Percentiles rank a stretch among this genome's conserved stretches.
These are phyloP conservation scores for Amphipyra berbera DNA, from an alignment of 2,888 invertebrate species.

Conservation along the genomic window DNA sequence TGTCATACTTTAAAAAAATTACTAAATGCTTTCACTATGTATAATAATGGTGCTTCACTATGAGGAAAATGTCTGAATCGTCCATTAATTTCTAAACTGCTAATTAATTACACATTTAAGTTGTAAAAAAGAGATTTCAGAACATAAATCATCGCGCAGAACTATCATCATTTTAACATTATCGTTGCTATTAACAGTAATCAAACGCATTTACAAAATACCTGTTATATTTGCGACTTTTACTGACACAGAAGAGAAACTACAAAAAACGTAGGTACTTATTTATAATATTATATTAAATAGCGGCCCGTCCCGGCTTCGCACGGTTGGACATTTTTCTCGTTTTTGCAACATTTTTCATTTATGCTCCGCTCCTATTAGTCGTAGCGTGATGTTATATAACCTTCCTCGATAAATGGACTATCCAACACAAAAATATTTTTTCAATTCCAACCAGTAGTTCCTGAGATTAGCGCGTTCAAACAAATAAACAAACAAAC, in stretches of 20 bases:
- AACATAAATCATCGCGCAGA: slow-evolving; percentile 40
- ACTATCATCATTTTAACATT: slow-evolving; percentile 32
- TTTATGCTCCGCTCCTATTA: too few relatives aligned
- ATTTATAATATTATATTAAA: too few relatives aligned
- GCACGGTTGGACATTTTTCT: too few relatives aligned
- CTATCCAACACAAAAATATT: too few relatives aligned
- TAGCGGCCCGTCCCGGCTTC: too few relatives aligned
- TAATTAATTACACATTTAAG: slow-evolving; percentile 36
- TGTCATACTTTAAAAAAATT: slow-evolving; percentile 14
- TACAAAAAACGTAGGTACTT: not conserved
- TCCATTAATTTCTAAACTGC: slow-evolving; percentile 39
- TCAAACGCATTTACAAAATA: slow-evolving; percentile 12
- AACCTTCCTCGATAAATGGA: too few relatives aligned
- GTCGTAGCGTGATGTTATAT: too few relatives aligned
- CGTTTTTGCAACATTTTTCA: too few relatives aligned
- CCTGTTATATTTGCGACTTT: slow-evolving; percentile 4
- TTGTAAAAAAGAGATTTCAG: slow-evolving; percentile 32
- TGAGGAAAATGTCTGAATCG: slow-evolving; percentile 13
- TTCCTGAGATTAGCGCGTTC: too few relatives aligned
- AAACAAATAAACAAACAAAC: too few relatives aligned
- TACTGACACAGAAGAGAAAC: not conserved
- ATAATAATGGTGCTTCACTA: slow-evolving; percentile 14
- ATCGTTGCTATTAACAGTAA: slow-evolving; percentile 16
- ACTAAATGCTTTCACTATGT: slow-evolving; percentile 45
- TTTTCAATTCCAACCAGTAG: too few relatives aligned